phyloP scores from a whole-genome alignment of 2,888 invertebrate species.

The Catocala fraxini region DNA sequence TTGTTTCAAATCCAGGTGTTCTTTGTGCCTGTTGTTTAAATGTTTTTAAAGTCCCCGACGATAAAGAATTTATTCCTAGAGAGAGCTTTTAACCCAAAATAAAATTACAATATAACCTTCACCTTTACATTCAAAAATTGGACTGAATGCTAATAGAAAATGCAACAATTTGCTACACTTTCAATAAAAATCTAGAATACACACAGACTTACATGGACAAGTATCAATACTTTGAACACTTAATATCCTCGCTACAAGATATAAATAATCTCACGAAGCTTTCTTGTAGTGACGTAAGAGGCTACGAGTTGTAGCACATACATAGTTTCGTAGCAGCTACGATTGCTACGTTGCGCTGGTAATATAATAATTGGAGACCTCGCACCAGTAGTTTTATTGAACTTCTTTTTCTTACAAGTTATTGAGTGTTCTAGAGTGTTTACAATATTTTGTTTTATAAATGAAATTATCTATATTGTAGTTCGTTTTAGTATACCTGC shows the following conservation, averaged over 20 bases:
- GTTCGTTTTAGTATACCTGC: too few species aligned
- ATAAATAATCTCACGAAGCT: constrained; percentile 34
- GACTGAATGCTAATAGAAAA: too few species aligned
- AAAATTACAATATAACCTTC: too few species aligned
- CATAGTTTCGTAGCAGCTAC: constrained; percentile 42
- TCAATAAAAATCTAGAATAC: too few species aligned
- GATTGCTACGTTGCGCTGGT: constrained; percentile 18
- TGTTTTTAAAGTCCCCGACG: too few species aligned
- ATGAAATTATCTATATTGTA: too few species aligned
- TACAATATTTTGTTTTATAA: neutral
- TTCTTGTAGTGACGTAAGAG: constrained; percentile 32
- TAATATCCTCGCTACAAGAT: constrained; percentile 23
- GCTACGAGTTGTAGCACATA: constrained; percentile 37
- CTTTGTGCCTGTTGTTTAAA: too few species aligned
- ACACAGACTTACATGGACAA: neutral
- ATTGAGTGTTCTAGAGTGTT: constrained; percentile 7
- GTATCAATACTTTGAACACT: constrained; percentile 31
- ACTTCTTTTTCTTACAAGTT: neutral
- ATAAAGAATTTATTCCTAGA: too few species aligned
- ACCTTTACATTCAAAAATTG: too few species aligned
- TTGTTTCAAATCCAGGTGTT: too few species aligned
- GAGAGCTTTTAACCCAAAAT: too few species aligned
- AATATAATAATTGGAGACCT: constrained; percentile 26
- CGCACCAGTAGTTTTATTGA: constrained; percentile 16
- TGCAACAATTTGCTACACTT: too few species aligned